Conservation (phyloP, 2,888 invertebrate genomes). For the Drosophila anceps region DNA sequence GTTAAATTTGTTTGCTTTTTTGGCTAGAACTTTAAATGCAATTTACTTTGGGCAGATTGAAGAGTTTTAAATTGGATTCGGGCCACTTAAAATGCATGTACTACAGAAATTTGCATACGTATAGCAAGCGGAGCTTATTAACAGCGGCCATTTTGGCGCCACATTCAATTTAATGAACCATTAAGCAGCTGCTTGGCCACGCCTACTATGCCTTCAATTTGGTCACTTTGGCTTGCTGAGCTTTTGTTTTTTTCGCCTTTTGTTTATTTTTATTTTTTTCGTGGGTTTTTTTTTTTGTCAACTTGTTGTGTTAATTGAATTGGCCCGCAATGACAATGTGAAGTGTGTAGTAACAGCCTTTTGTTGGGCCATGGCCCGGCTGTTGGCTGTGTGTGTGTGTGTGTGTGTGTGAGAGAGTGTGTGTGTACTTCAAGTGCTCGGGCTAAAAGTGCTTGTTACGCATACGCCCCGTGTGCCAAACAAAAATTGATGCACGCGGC, state of each 20-base stretch:
- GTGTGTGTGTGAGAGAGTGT: slow-evolving; percentile 6
- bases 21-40: slow-evolving; percentile 24
- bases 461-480: slow-evolving; percentile 71
- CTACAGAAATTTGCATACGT: slow-evolving; percentile 65
- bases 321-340: slow-evolving; percentile 56
- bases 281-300: slow-evolving; percentile 27
- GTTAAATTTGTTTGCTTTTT: slow-evolving; percentile 13
- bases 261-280: slow-evolving; percentile 2
- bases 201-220: slow-evolving; percentile 31
- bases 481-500: slow-evolving; percentile 57
- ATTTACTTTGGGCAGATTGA: slow-evolving; percentile 27
- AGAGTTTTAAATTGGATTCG: slow-evolving; percentile 50
- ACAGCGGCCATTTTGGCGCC: slow-evolving; percentile 43
- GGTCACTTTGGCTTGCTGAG: slow-evolving; percentile 37
- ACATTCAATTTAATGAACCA: slow-evolving; percentile 74
- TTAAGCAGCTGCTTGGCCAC: slow-evolving; percentile 45
- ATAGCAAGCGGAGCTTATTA: slow-evolving; percentile 21
- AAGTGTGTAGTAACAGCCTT: slow-evolving; percentile 29
- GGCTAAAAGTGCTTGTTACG: slow-evolving; percentile 62
- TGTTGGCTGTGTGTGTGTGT: slow-evolving; percentile 15
- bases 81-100: slow-evolving; percentile 52
- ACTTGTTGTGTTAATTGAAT: slow-evolving; percentile 75
- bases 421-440: slow-evolving; percentile 50
- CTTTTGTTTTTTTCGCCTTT: slow-evolving; percentile 7
- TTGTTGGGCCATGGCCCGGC: slow-evolving; percentile 53